Percentiles rank a stretch among this genome's conserved stretches.
Conservation (phyloP, 2,113 vertebrate genomes). For the Pituophis catenifer region DNA sequence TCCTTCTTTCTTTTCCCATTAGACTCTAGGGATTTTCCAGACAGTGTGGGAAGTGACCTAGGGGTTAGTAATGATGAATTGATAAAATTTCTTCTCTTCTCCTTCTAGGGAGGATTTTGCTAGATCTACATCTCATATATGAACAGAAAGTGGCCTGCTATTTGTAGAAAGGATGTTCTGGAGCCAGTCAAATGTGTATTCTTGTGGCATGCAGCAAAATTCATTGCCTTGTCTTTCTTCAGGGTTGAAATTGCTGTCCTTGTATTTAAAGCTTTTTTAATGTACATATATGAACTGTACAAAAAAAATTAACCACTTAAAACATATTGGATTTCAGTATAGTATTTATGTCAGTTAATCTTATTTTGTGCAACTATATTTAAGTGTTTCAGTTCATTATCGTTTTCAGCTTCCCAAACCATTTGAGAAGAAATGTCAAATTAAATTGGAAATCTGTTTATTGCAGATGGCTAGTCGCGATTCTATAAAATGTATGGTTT, state of each 20-base stretch:
- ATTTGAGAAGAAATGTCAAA: not conserved
- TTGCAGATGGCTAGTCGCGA: not conserved
- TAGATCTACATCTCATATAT: not conserved
- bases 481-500: not conserved
- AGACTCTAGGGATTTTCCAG: not conserved
- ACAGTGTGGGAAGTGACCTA: not conserved
- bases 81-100: not conserved
- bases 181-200: not conserved
- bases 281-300: not conserved
- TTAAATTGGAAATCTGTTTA: not conserved
- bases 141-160: not conserved
- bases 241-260: constrained; percentile 26
- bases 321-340: not conserved
- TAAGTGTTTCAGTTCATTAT: constrained; percentile 1
- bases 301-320: not conserved
- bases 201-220: constrained; percentile 22
- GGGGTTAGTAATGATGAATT: not conserved
- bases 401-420: not conserved
- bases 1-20: not conserved
- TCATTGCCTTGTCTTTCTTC: not conserved
- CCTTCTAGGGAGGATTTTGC: not conserved
- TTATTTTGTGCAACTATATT: constrained; percentile 16
- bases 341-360: constrained; percentile 30
- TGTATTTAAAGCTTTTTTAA: constrained; percentile 41
- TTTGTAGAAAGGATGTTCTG: not conserved